Evolutionary conservation across 1,140 invertebrate species (phyloP).

Genomic region (Catajapyx aquilonaris): DNA sequence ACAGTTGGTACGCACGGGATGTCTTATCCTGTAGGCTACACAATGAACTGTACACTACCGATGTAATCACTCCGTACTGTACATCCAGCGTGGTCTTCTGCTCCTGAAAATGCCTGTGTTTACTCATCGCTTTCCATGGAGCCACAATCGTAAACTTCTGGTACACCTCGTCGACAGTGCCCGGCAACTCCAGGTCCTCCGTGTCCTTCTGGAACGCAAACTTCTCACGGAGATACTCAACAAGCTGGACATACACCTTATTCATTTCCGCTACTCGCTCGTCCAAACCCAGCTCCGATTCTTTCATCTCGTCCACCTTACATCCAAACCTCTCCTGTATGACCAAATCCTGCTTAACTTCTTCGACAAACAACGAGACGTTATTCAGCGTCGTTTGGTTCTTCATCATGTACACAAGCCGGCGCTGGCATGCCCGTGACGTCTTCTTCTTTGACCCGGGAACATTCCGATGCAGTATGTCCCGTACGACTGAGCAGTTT

Average conservation of each 20-base stretch:
- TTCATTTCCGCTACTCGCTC: conserved; percentile 7
- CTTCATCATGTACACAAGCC: conserved; percentile 37
- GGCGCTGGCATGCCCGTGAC: conserved; percentile 38
- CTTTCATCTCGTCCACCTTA: neutral
- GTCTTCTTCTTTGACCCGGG: conserved; percentile 39
- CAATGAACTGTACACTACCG: conserved; percentile 30
- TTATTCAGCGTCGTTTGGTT: conserved; percentile 30
- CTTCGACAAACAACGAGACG: conserved; percentile 33
- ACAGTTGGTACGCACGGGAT: conserved; percentile 39
- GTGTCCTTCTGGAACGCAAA: conserved; percentile 7
- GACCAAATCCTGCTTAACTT: conserved; percentile 32
- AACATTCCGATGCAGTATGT: conserved; percentile 32
- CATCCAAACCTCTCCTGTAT: conserved; percentile 21
- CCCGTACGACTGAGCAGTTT: conserved; percentile 29
- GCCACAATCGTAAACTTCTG: conserved; percentile 11
- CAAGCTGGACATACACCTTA: conserved; percentile 9
- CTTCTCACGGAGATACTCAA: conserved; percentile 13
- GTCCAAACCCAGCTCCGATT: conserved; percentile 3
- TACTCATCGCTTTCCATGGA: conserved; percentile 4
- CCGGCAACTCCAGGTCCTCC: conserved; percentile 10
- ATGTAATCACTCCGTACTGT: conserved; percentile 9
- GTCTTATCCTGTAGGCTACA: conserved; percentile 33
- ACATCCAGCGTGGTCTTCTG: conserved; percentile 18
- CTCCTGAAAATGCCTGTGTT: conserved; percentile 11
- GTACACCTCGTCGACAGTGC: conserved; percentile 8